phyloP scores from a whole-genome alignment of 1,140 invertebrate species.

The Drosophila prosaltans region DNA sequence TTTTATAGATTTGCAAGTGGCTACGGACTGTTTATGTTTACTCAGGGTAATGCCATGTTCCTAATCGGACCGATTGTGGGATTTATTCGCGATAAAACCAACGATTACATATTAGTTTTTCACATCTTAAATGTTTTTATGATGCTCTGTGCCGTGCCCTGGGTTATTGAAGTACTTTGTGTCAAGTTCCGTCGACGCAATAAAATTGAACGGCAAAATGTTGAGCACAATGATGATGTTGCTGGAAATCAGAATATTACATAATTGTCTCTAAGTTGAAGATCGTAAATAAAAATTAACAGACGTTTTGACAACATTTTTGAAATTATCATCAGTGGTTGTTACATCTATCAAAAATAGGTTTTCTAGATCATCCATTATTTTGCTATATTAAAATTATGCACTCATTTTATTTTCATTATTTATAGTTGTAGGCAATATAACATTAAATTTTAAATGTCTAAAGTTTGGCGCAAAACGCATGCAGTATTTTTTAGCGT shows the following conservation, averaged over 20 bases:
- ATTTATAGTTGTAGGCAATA: too few species aligned
- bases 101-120: conserved; percentile 75
- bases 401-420: too few species aligned
- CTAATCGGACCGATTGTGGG: conserved; percentile 75
- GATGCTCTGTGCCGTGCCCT: conserved; percentile 76
- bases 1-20: conserved; percentile 85
- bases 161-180: conserved; percentile 70
- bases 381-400: too few species aligned
- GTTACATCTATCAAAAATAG: too few species aligned
- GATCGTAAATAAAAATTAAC: too few species aligned
- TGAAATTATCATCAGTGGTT: too few species aligned
- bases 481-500: too few species aligned
- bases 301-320: too few species aligned
- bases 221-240: conserved; percentile 47
- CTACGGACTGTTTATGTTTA: conserved; percentile 87
- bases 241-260: background rate
- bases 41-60: conserved; percentile 83
- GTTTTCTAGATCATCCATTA: too few species aligned
- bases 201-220: conserved; percentile 61
- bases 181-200: conserved; percentile 70
- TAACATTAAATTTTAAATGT: too few species aligned
- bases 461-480: too few species aligned
- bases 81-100: conserved; percentile 74
- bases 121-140: conserved; percentile 80
- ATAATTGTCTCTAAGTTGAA: too few species aligned